Evolutionary conservation across 2,113 vertebrate genomes (phyloP).

Genomic region (Protomyctophum bolini): DNA sequence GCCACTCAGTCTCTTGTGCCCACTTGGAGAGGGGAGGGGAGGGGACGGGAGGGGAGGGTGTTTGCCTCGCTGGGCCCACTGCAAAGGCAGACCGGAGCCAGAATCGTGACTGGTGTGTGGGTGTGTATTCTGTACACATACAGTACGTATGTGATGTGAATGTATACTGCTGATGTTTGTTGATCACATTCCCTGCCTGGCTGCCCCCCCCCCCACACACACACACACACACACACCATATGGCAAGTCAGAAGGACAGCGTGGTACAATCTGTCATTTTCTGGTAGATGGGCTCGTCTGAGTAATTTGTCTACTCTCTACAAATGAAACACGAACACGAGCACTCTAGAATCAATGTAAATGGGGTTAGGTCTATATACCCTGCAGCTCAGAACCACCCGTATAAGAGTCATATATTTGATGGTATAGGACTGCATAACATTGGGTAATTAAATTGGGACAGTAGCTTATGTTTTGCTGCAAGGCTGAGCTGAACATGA

Average conservation of each 20-base stretch:
- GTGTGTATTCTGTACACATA: slow-evolving; percentile 1
- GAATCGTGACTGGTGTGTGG: slow-evolving; percentile 50
- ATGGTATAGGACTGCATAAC: too few relatives aligned
- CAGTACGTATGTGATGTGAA: too few relatives aligned
- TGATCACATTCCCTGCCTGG: slow-evolving; percentile 7
- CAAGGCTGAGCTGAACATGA: too few relatives aligned
- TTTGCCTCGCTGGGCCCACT: slow-evolving; percentile 36
- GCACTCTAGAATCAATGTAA: too few relatives aligned
- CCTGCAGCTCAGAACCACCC: too few relatives aligned
- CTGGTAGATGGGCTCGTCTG: neutral
- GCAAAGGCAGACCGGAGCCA: slow-evolving; percentile 52
- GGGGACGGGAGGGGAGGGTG: slow-evolving; percentile 13
- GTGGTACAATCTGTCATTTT: slow-evolving; percentile 14
- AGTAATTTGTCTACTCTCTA: slow-evolving; percentile 5
- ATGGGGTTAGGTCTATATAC: too few relatives aligned
- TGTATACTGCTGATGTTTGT: too few relatives aligned
- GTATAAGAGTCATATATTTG: too few relatives aligned
- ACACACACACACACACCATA: too few relatives aligned
- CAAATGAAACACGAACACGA: too few relatives aligned
- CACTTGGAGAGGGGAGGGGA: slow-evolving; percentile 33
- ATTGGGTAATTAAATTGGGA: too few relatives aligned
- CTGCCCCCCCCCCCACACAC: neutral
- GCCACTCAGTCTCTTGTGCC: slow-evolving; percentile 48
- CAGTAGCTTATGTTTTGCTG: too few relatives aligned
- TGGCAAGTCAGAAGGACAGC: slow-evolving; percentile 7